Evolutionary conservation across 2,888 invertebrate genomes (phyloP), one percentile per base, ranked within the genome.

Genomic region (Venusia cambrica): DNA sequence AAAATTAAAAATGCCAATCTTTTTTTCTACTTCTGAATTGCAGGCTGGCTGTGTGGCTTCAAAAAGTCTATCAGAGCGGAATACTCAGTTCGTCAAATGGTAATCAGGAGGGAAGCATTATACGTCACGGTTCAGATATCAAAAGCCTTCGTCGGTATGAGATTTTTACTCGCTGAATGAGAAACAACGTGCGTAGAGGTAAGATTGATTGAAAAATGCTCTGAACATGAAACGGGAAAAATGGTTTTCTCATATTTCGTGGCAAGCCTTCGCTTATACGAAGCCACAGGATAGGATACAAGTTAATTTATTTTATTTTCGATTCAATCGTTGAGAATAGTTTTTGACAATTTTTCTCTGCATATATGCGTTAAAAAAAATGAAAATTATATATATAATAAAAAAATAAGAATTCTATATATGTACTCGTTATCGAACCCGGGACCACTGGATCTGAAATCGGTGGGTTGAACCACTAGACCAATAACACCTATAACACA

Each of bases 51-150:
- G 37, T 7, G 54, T 62, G 55, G 67, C 74, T 73, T 83, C 77
- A 76, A 80, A 80, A 80, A 71, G 71, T 75, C 64, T 72, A 73
- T 53, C 76, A 62, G 74, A 77, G 80, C 79, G 80, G 65, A 78
- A 80, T 74, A 77, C 78, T 71, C 73, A 73, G 75, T 78, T 77
- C 79, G 71, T 71, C 74, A 77, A 81, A 80, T 77, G 83, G 83
- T 84, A 84, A 85, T 85, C 83, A 83, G 70, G 44, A 70, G 70
- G 66, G 71, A 71, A 73, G 66, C 63, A 73, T 75, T 75, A 78
- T 77, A 75, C 79, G 66, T 72, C 63, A 83, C 79, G 84, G 76
- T 79, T 84, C 77, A 79, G 68, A 81, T 80, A 84, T 84, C 84
- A 84, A 77, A 81, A 72, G 73, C 64, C 57, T 52, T 47, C 52